These are phyloP conservation scores for Bradysia coprophila DNA, from an alignment of 1,140 invertebrate species.

Conservation along the genomic window DNA sequence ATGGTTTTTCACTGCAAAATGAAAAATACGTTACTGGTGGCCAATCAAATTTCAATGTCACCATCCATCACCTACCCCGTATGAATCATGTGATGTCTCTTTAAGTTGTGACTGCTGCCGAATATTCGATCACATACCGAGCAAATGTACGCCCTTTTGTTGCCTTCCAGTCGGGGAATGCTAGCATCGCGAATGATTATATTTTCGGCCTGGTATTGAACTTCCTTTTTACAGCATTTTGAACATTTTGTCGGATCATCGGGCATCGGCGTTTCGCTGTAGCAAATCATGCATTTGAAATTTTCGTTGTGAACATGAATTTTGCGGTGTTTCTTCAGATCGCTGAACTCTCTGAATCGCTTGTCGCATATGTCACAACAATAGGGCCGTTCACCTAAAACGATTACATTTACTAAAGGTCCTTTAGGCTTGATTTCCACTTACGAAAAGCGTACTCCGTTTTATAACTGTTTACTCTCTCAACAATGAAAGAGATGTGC, in stretches of 20 bases:
- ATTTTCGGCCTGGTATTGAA: conserved; percentile 9
- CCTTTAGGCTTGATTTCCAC: too few relatives aligned
- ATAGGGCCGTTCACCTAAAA: conserved; percentile 21
- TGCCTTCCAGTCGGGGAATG: conserved; percentile 7
- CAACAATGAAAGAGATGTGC: too few relatives aligned
- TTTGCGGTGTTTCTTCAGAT: conserved; percentile 28
- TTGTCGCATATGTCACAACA: conserved; percentile 30
- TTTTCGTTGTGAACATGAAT: conserved; percentile 32
- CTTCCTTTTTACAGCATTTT: conserved; percentile 10
- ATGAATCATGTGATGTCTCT: conserved; percentile 22
- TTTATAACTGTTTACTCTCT: too few relatives aligned
- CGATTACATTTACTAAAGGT: too few relatives aligned
- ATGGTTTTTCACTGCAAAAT: conserved; percentile 17
- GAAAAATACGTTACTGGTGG: too few relatives aligned
- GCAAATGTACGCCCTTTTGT: conserved; percentile 11
- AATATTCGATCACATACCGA: conserved; percentile 18
- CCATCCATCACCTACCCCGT: conserved; percentile 7
- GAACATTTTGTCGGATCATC: conserved; percentile 18
- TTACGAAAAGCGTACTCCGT: too few relatives aligned
- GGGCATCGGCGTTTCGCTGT: conserved; percentile 9
- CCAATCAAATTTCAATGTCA: too few relatives aligned
- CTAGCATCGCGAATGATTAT: conserved; percentile 15
- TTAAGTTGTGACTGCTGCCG: conserved; percentile 20
- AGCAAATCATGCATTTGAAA: conserved; percentile 34
- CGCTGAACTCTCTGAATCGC: conserved; percentile 32